Conservation (phyloP, 2,113 vertebrate genomes). For the Phaethornis superciliosus region DNA sequence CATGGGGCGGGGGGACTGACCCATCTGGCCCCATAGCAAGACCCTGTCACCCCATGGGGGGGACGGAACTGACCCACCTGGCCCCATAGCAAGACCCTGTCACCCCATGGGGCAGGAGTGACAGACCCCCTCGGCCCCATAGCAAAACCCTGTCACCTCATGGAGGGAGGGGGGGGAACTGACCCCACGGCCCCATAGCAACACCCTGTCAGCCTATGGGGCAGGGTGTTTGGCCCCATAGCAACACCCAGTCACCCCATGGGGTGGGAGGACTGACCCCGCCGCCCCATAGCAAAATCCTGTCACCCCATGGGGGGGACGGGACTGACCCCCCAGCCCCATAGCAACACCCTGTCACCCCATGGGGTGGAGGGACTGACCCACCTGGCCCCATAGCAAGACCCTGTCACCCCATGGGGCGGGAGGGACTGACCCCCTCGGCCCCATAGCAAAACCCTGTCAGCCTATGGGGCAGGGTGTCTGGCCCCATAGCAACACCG, state of each 20-base stretch:
- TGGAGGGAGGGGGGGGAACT: neutral
- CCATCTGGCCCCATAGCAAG: neutral
- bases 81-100: neutral
- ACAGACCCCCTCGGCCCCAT: neutral
- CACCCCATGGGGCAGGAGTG: no score
- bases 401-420: neutral
- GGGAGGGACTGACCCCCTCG: neutral
- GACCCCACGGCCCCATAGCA: neutral
- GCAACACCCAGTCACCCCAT: accelerated
- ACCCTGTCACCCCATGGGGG: neutral
- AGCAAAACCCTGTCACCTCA: neutral
- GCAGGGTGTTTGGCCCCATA: neutral
- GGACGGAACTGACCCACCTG: neutral
- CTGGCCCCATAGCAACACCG: neutral
- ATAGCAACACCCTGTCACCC: neutral
- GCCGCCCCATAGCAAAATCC: accelerated
- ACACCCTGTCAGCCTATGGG: neutral
- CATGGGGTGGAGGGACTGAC: no score
- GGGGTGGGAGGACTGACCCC: neutral
- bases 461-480: neutral
- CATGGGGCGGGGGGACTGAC: no score
- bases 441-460: neutral
- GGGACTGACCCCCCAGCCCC: neutral
- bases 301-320: accelerated
- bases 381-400: neutral